Percentiles rank a stretch among this genome's conserved stretches.
Conservation (phyloP, 2,797 vertebrate species). For the Poecile montanus region DNA sequence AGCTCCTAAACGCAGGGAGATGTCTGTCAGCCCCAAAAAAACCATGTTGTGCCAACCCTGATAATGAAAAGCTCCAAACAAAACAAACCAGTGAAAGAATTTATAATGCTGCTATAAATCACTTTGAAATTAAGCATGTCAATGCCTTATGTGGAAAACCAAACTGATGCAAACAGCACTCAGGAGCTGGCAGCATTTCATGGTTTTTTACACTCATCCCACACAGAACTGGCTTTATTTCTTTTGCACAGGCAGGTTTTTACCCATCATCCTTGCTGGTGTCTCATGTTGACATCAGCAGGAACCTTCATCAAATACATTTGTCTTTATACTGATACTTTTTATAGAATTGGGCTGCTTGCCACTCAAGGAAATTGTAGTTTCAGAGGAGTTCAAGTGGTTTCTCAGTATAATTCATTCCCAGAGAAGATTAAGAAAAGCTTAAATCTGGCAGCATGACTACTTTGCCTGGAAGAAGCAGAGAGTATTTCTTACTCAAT, state of each 20-base stretch:
- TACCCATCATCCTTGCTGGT: neutral
- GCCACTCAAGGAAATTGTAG: neutral
- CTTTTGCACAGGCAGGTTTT: slow-evolving; percentile 5
- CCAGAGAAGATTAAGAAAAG: slow-evolving; percentile 49
- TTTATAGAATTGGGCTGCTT: slow-evolving; percentile 8
- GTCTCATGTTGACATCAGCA: slow-evolving; percentile 11
- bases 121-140: neutral
- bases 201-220: neutral
- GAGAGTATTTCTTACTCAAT: neutral
- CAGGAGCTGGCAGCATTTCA: neutral
- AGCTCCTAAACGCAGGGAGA: neutral
- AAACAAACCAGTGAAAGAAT: neutral
- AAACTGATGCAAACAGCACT: neutral
- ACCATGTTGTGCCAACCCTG: neutral
- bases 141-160: neutral
- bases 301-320: slow-evolving; percentile 23
- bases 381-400: slow-evolving; percentile 9
- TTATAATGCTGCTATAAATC: neutral
- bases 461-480: neutral
- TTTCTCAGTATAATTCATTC: slow-evolving; percentile 31
- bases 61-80: neutral
- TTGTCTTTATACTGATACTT: slow-evolving; percentile 10
- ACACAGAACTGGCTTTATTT: neutral
- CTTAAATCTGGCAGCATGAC: slow-evolving; percentile 29
- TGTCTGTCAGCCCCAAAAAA: neutral